phyloP scores from a whole-genome alignment of 37 sponge, comb jelly and placozoan species.

The Chondrilla cf. caribensis region DNA sequence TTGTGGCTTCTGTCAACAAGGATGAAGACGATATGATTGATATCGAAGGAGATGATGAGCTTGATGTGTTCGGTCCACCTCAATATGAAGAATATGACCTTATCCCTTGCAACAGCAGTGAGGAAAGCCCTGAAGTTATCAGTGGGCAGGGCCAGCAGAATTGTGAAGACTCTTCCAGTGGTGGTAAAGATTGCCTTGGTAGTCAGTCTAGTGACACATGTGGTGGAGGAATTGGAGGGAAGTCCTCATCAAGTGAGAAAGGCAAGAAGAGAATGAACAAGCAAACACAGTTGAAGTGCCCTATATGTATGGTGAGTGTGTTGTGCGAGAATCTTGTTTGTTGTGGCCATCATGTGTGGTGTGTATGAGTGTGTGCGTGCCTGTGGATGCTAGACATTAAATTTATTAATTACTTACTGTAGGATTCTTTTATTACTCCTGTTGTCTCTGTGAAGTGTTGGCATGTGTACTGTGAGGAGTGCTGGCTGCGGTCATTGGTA shows the following conservation, averaged over 20 bases:
- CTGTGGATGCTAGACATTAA: background rate
- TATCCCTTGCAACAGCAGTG: conserved; percentile 27
- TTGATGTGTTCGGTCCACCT: conserved; percentile 10
- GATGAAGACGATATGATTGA: conserved; percentile 16
- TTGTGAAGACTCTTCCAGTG: no score
- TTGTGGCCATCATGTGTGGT: no score
- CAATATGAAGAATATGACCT: conserved; percentile 38
- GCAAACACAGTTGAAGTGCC: conserved; percentile 5
- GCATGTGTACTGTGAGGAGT: conserved; percentile 76
- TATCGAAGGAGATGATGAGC: conserved; percentile 31
- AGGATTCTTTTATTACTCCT: conserved; percentile 46
- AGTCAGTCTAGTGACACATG: no score
- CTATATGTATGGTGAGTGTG: conserved; percentile 25
- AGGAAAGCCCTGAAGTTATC: background rate
- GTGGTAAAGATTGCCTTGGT: no score
- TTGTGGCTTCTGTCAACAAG: background rate
- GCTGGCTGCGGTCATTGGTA: conserved; percentile 62
- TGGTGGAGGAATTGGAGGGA: no score
- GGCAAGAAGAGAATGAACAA: no score
- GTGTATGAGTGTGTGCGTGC: no score
- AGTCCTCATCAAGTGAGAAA: no score
- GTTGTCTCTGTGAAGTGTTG: conserved; percentile 66
- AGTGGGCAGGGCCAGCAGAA: background rate
- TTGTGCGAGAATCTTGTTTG: no score
- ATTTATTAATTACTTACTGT: background rate